Evolutionary conservation across 2,888 invertebrate genomes (phyloP), one percentile per base, ranked within the genome.

Genomic region (Sarcophaga carnaria): DNA sequence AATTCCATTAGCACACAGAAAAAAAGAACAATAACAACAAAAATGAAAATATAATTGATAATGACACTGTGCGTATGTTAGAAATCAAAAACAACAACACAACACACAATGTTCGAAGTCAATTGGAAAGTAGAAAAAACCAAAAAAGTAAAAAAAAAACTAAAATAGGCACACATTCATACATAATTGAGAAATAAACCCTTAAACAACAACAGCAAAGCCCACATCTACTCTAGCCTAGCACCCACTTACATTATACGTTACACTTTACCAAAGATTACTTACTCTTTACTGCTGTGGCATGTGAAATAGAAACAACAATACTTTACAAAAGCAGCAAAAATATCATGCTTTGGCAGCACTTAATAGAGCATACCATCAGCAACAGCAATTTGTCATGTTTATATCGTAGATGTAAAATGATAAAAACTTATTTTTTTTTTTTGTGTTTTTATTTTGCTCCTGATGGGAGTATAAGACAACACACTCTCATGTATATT

Each of bases 1-100:
- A 89, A 90, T 90, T 89, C 90, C 89, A 90, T 89, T 89, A 89
- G 80, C 86, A 83, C 86, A 83, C 49, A 66, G 70, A 86, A 86
- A 83, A 74, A 72, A 81, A 47, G 63, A 17, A 27, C 37, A 60
- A 81, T 60, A 14, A 71, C 69, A 77, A 37, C 37, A 76, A 69
- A 60, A 74, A 47, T 59, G n/a, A 66, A 87, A 81, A 69, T 37
- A 88, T 85, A 85, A 85, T 85, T 85, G 87, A 88, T 83, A 85
- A 88, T 85, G 85, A 88, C 87, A 87, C 85, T 81, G 81, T 76
- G 71, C 85, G 70, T 82, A 76, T 82, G 80, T 79, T 82, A 72
- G 81, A 87, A 85, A 85, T 87, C 84, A 85, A 75, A 25, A 69
- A 78, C 60, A 76, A 74, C 62, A 63, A 77, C 25, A 47, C 4